phyloP scores from a whole-genome alignment of 2,888 invertebrate genomes.

The Perizoma affinitatum region DNA sequence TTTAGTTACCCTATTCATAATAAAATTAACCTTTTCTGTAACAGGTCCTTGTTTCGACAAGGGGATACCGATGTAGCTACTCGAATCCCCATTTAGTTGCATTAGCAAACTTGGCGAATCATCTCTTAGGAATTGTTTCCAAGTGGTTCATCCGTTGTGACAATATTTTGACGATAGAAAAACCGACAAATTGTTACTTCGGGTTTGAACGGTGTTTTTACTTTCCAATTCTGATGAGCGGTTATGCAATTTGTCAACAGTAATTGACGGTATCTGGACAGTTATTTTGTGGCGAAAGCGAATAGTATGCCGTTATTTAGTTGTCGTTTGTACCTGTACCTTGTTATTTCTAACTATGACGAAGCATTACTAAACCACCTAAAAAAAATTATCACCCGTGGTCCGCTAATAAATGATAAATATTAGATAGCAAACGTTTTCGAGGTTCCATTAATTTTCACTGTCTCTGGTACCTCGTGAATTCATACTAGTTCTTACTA shows the following conservation, averaged over 20 bases:
- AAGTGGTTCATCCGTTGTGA: constrained; percentile 16
- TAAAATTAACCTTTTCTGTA: constrained; percentile 4
- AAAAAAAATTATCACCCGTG: background rate
- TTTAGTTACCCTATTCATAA: constrained; percentile 1
- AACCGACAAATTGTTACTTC: background rate
- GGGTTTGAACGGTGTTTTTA: background rate
- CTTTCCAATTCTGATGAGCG: background rate
- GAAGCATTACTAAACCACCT: constrained; percentile 8
- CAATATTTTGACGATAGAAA: constrained; percentile 10
- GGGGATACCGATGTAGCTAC: constrained; percentile 9
- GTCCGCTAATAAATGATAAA: background rate
- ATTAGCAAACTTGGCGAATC: constrained; percentile 17
- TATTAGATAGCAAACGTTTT: constrained; percentile 8
- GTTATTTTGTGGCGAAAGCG: too few relatives aligned
- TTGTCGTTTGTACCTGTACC: too few relatives aligned
- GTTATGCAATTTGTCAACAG: background rate
- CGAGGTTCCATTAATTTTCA: constrained; percentile 9
- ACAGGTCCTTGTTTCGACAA: constrained; percentile 7
- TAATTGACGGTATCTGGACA: too few relatives aligned
- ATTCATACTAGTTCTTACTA: constrained; percentile 14
- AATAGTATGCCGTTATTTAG: too few relatives aligned
- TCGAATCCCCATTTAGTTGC: constrained; percentile 17
- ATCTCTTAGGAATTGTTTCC: constrained; percentile 13
- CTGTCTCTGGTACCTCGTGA: constrained; percentile 14
- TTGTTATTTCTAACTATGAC: background rate